phyloP scores from a whole-genome alignment of 2,888 invertebrate species.

The Escarpia spicata region DNA sequence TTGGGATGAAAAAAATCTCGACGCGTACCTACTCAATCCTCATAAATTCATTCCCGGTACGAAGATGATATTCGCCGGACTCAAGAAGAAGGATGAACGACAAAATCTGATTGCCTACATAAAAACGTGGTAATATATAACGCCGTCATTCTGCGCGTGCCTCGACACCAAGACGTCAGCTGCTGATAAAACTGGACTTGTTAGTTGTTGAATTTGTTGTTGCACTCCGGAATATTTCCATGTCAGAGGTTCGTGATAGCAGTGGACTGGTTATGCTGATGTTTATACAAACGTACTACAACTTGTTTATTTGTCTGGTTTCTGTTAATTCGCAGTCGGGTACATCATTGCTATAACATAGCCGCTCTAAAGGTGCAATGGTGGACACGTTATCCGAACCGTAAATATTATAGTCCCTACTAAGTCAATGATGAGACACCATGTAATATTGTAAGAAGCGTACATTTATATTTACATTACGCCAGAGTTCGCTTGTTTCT shows the following conservation, averaged over 20 bases:
- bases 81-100: constrained; percentile 94
- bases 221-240: neutral
- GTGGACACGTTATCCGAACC: neutral
- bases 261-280: neutral
- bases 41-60: constrained; percentile 99
- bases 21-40: constrained; percentile 96
- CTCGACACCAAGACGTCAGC: neutral
- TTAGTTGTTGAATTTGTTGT: neutral
- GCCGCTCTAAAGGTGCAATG: neutral
- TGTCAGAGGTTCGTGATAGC: neutral
- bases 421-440: neutral
- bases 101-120: constrained; percentile 95
- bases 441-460: no score
- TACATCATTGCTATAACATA: neutral
- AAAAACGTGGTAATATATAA: constrained; percentile 67
- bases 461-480: no score
- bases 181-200: neutral
- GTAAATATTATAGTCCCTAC: neutral
- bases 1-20: constrained; percentile 93
- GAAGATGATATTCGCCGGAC: constrained; percentile 98
- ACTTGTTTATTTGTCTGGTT: neutral
- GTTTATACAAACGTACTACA: neutral
- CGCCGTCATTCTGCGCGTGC: neutral
- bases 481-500: no score
- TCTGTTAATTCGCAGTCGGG: neutral